phyloP scores from a whole-genome alignment of 1,140 invertebrate species.

The Hirudo medicinalis region DNA sequence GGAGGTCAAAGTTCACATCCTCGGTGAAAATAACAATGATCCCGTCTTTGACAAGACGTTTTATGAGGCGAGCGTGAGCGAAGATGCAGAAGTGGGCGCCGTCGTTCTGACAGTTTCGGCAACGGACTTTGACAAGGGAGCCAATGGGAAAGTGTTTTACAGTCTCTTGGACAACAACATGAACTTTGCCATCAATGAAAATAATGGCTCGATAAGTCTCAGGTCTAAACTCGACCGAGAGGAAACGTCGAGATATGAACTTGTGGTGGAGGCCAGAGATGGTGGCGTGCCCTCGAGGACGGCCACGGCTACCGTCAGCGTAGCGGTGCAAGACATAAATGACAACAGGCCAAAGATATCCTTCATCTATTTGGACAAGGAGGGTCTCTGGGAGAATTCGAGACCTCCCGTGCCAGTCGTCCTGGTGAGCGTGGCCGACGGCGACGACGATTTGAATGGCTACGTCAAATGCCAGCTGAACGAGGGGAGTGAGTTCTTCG shows the following conservation, averaged over 20 bases:
- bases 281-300: conserved; percentile 64
- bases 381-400: no score
- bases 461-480: no score
- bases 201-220: background rate
- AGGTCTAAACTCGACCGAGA: conserved; percentile 66
- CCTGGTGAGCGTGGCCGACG: no score
- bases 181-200: background rate
- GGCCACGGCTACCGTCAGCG: conserved; percentile 71
- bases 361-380: no score
- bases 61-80: conserved; percentile 58
- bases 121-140: conserved; percentile 58
- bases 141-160: conserved; percentile 67
- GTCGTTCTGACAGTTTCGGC: conserved; percentile 64
- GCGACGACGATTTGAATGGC: no score
- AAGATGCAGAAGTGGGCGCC: conserved; percentile 55
- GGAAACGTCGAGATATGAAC: conserved; percentile 60
- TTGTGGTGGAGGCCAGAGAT: conserved; percentile 76
- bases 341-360: conserved; percentile 62
- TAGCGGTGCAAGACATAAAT: conserved; percentile 78
- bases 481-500: no score
- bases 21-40: conserved; percentile 74
- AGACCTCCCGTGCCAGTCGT: no score
- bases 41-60: conserved; percentile 55
- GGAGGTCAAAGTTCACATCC: conserved; percentile 56
- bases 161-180: no score